Conservation (phyloP, 2,113 vertebrate genomes). For the Pimephales promelas region DNA sequence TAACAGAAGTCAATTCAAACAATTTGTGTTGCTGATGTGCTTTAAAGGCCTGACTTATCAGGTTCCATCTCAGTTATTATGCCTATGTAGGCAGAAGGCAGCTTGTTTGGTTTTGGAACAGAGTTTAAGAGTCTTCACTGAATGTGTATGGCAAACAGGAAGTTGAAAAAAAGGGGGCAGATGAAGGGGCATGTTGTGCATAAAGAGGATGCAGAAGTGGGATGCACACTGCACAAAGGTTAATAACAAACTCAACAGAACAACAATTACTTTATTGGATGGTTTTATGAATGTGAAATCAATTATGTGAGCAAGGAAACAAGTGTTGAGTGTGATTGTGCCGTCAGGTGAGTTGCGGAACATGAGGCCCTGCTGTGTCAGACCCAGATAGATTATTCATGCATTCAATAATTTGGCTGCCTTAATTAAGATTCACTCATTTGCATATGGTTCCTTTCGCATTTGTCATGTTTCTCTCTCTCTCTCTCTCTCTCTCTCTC, state of each 20-base stretch:
- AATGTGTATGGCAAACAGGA: background rate
- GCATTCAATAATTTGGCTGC: constrained; percentile 69
- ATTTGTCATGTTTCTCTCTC: constrained; percentile 43
- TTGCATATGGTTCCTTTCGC: constrained; percentile 68
- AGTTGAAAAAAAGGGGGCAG: constrained; percentile 38
- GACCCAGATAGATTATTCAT: constrained; percentile 74
- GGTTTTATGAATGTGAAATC: constrained; percentile 61
- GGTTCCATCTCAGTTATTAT: background rate
- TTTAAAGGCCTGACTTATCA: background rate
- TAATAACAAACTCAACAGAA: constrained; percentile 65
- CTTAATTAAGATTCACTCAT: constrained; percentile 75
- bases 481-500: constrained; percentile 47
- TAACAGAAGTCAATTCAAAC: background rate
- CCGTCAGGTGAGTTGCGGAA: constrained; percentile 65
- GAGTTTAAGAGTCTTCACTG: background rate
- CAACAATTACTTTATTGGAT: constrained; percentile 55
- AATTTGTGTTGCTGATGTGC: background rate
- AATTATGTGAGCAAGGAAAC: constrained; percentile 59
- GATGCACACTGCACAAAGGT: constrained; percentile 62
- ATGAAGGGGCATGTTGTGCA: constrained; percentile 61
- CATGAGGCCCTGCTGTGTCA: constrained; percentile 63
- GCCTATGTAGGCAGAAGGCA: background rate
- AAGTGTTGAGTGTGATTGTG: constrained; percentile 66
- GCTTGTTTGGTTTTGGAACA: background rate
- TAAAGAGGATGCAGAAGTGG: constrained; percentile 61